A percentile compares a stretch with the other conserved stretches of the same genome.
These are phyloP conservation scores for Drosophila eugracilis DNA, from an alignment of 1,140 invertebrate species.

Conservation along the genomic window DNA sequence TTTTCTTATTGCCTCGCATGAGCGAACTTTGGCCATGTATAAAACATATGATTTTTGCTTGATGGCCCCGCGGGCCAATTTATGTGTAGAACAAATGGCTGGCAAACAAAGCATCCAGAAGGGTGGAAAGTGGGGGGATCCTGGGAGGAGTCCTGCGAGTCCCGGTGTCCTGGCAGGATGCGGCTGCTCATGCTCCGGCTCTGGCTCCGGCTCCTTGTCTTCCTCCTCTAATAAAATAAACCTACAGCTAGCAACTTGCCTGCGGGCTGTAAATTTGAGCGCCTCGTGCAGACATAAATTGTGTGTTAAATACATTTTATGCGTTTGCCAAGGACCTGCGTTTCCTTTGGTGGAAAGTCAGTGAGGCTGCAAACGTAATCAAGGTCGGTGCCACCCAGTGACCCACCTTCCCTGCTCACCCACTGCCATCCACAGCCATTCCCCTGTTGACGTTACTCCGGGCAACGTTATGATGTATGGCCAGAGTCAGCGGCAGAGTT, in stretches of 20 bases:
- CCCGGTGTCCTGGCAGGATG: slow-evolving; percentile 27
- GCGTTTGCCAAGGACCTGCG: slow-evolving; percentile 58
- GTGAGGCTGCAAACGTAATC: slow-evolving; percentile 77
- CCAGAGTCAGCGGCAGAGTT: slow-evolving; percentile 40
- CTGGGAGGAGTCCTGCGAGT: not conserved
- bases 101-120: slow-evolving; percentile 34
- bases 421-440: not conserved
- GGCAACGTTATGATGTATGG: slow-evolving; percentile 67
- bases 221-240: slow-evolving; percentile 72
- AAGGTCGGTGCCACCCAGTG: slow-evolving; percentile 50
- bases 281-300: slow-evolving; percentile 79
- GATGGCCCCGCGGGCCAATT: slow-evolving; percentile 78
- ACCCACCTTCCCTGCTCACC: not conserved
- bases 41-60: slow-evolving; percentile 82
- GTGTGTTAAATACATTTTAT: slow-evolving; percentile 83
- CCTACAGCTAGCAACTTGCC: slow-evolving; percentile 58
- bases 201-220: slow-evolving; percentile 33
- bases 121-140: slow-evolving; percentile 7
- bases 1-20: slow-evolving; percentile 38
- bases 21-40: slow-evolving; percentile 69
- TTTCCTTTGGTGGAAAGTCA: slow-evolving; percentile 47
- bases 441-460: slow-evolving; percentile 55
- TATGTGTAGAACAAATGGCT: slow-evolving; percentile 76
- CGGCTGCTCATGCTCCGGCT: slow-evolving; percentile 27
- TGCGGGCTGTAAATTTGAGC: slow-evolving; percentile 77